These are phyloP conservation scores for Ceryle rudis DNA, from an alignment of 2,797 vertebrate species.

Conservation along the genomic window DNA sequence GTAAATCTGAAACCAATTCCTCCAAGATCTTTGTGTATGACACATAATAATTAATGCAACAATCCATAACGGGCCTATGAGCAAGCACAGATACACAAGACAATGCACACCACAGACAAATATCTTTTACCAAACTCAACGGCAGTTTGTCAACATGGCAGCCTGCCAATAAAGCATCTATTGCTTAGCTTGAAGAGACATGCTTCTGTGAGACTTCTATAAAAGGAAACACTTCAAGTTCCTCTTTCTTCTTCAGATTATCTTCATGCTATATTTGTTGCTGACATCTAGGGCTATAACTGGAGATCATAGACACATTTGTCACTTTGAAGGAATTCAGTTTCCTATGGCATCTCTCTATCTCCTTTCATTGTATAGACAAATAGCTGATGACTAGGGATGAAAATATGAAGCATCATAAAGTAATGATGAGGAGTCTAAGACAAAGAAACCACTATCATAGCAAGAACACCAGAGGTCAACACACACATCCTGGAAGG, in stretches of 20 bases:
- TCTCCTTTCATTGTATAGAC: background rate
- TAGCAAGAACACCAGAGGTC: background rate
- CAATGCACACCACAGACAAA: background rate
- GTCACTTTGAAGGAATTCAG: background rate
- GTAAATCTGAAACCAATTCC: background rate
- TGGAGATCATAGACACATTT: background rate
- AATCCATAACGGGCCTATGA: background rate
- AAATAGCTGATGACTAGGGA: background rate
- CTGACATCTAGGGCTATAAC: background rate
- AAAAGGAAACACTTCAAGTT: background rate
- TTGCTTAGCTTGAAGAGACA: background rate
- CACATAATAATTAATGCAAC: background rate
- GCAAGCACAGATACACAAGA: background rate
- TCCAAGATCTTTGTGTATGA: background rate
- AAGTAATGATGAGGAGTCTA: background rate
- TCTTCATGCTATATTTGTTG: background rate
- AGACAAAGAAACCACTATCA: background rate
- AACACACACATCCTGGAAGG: background rate
- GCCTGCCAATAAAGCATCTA: background rate
- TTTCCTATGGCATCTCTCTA: background rate
- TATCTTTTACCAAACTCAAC: background rate
- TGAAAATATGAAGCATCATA: background rate
- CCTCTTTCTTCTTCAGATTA: background rate
- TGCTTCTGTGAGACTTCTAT: background rate
- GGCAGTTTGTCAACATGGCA: background rate